These are phyloP conservation scores for Zygaena filipendulae DNA, from an alignment of 2,888 invertebrate species.

Conservation along the genomic window DNA sequence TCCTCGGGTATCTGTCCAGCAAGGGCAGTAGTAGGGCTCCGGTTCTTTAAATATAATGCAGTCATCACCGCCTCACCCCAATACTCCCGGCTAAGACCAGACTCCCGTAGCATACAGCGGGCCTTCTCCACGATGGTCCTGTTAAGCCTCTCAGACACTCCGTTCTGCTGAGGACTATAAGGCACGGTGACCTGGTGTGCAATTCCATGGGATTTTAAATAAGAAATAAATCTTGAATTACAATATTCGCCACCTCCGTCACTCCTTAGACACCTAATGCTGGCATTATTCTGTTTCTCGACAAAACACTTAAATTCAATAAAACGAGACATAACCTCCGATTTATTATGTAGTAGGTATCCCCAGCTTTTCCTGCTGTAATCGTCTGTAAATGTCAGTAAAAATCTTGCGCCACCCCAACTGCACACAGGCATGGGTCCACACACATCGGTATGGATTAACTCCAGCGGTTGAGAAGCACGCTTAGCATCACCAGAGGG, in stretches of 20 bases:
- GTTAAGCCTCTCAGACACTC: conserved; percentile 6
- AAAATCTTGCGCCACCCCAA: conserved; percentile 7
- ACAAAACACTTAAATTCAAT: conserved; percentile 4
- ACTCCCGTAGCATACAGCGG: conserved; percentile 5
- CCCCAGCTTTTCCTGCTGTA: conserved; percentile 7
- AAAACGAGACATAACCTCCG: conserved; percentile 6
- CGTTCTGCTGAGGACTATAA: conserved; percentile 9
- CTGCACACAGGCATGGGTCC: conserved; percentile 6
- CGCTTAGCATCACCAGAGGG: conserved; percentile 6
- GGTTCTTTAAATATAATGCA: conserved; percentile 7
- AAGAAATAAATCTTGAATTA: conserved; percentile 2
- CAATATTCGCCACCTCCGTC: conserved; percentile 3
- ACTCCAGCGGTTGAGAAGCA: conserved; percentile 7
- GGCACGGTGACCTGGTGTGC: conserved; percentile 5
- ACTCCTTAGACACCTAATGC: too few relatives aligned
- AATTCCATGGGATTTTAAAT: too few relatives aligned
- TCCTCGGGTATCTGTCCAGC: conserved; percentile 10
- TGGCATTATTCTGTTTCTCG: conserved; percentile 6
- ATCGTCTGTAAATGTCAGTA: conserved; percentile 10
- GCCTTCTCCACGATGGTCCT: conserved; percentile 9
- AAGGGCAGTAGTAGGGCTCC: conserved; percentile 8
- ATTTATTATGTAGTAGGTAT: conserved; percentile 6
- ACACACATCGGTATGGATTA: conserved; percentile 8
- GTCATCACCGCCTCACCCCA: conserved; percentile 7
- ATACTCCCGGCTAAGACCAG: conserved; percentile 4